Evolutionary conservation across 2,797 vertebrate species (phyloP).

Genomic region (Ctenopoma multispine): DNA sequence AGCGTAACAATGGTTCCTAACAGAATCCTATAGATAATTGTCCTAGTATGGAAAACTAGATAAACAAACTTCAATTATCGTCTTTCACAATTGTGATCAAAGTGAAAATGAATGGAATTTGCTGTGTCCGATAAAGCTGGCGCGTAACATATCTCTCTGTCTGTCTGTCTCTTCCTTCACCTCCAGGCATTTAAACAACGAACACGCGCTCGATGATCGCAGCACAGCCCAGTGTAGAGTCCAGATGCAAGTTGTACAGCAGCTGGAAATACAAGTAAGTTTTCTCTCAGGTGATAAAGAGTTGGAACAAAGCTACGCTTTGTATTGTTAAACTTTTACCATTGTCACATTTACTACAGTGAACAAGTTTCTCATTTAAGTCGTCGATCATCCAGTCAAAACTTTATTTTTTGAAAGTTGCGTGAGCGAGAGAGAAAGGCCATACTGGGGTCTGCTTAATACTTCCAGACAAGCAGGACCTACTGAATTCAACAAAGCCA

Average conservation of each 20-base stretch:
- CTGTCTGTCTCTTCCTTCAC: neutral
- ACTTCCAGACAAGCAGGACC: constrained; percentile 69
- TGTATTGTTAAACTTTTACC: constrained; percentile 4
- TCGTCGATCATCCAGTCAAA: constrained; percentile 40
- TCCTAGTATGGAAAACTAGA: constrained; percentile 60
- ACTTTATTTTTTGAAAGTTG: constrained; percentile 65
- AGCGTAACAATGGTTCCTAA: constrained; percentile 67
- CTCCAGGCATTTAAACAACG: constrained; percentile 97
- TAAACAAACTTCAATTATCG: constrained; percentile 69
- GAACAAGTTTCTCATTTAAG: constrained; percentile 23
- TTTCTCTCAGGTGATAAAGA: neutral
- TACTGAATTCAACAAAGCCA: constrained; percentile 80
- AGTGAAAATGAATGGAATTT: constrained; percentile 26
- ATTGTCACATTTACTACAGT: constrained; percentile 9
- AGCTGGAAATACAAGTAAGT: constrained; percentile 97
- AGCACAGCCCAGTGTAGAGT: constrained; percentile 99
- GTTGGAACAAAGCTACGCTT: neutral
- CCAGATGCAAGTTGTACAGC: constrained; percentile 99
- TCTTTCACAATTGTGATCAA: constrained; percentile 37
- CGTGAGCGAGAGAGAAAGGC: constrained; percentile 49
- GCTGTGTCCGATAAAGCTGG: constrained; percentile 1
- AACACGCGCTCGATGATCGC: constrained; percentile 97
- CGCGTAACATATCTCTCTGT: constrained; percentile 23
- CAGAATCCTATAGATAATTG: constrained; percentile 73
- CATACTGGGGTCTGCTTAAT: constrained; percentile 59